Conservation (phyloP, 2,888 invertebrate genomes). For the Eulithis prunata region DNA sequence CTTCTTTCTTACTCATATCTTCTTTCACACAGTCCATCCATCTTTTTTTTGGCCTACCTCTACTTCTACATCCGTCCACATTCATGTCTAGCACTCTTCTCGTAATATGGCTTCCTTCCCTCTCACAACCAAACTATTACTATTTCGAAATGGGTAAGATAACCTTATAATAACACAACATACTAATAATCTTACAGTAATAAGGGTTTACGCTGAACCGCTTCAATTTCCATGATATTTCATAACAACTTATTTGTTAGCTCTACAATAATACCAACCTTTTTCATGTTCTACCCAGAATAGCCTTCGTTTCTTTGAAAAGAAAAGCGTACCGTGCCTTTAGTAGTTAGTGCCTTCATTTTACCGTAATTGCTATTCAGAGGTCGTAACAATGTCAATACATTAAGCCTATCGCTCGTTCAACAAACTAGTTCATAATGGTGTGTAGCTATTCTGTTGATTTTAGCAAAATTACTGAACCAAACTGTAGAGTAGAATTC, state of each 20-base stretch:
- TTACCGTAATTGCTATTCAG: conserved; percentile 33
- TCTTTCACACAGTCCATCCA: too few relatives aligned
- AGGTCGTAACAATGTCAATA: conserved; percentile 38
- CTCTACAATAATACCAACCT: conserved; percentile 5
- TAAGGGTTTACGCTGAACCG: too few relatives aligned
- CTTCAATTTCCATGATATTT: not conserved
- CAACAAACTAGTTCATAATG: conserved; percentile 34
- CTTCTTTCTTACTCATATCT: too few relatives aligned
- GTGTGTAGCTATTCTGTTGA: conserved; percentile 27
- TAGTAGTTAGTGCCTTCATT: conserved; percentile 9
- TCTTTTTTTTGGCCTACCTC: too few relatives aligned
- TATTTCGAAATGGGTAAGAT: too few relatives aligned
- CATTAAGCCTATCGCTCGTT: conserved; percentile 38
- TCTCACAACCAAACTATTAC: too few relatives aligned
- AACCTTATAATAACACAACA: too few relatives aligned
- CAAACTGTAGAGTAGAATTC: too few relatives aligned
- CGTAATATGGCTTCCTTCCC: too few relatives aligned
- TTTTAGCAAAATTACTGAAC: conserved; percentile 28
- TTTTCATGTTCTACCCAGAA: conserved; percentile 14
- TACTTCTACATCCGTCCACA: too few relatives aligned
- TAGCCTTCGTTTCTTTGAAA: conserved; percentile 25
- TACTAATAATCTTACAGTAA: too few relatives aligned
- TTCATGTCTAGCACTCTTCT: too few relatives aligned
- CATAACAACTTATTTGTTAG: conserved; percentile 1
- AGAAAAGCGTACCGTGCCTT: conserved; percentile 22